phyloP scores from a whole-genome alignment of 2,888 invertebrate genomes.

The Dione vanillae region DNA sequence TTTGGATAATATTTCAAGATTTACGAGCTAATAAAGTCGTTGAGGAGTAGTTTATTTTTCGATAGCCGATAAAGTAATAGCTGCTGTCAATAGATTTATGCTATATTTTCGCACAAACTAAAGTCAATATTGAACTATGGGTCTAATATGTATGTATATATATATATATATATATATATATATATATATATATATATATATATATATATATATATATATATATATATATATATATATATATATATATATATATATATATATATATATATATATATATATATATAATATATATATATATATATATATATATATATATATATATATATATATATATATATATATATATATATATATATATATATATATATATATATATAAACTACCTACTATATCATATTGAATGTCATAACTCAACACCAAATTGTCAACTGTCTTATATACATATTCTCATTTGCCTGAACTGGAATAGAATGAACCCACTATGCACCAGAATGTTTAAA shows the following conservation, averaged over 20 bases:
- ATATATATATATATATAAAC: too few species aligned
- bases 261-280: too few species aligned
- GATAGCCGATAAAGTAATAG: conserved; percentile 30
- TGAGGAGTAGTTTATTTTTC: conserved; percentile 21
- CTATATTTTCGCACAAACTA: conserved; percentile 11
- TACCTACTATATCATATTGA: not conserved
- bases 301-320: too few species aligned
- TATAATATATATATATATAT: too few species aligned
- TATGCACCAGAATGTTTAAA: not conserved
- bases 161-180: too few species aligned
- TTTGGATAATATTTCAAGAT: conserved; percentile 16
- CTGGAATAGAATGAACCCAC: not conserved
- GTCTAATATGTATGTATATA: not conserved
- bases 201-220: too few species aligned
- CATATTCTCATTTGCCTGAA: not conserved
- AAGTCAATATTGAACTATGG: not conserved
- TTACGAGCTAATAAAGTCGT: conserved; percentile 29
- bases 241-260: too few species aligned
- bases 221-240: too few species aligned
- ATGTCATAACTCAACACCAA: too few species aligned
- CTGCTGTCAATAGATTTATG: conserved; percentile 7
- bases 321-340: too few species aligned
- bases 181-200: too few species aligned
- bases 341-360: too few species aligned
- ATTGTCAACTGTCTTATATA: not conserved